phyloP scores from a whole-genome alignment of 1,140 invertebrate species.

The Drosophila equinoxialis region DNA sequence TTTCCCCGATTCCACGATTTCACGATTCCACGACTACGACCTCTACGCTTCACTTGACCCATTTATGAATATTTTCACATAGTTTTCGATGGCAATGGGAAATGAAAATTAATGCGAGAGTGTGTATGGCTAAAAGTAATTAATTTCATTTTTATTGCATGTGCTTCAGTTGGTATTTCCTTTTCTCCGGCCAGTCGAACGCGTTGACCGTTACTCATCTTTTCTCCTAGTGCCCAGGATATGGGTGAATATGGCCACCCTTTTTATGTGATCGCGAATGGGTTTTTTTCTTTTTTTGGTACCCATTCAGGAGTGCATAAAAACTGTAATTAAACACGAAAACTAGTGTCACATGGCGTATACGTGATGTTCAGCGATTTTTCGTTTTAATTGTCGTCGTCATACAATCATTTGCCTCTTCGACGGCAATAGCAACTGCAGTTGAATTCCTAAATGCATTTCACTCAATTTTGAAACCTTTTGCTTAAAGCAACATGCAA shows the following conservation, averaged over 20 bases:
- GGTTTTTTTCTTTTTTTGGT: slow-evolving; percentile 22
- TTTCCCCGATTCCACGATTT: not conserved
- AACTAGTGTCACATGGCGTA: slow-evolving; percentile 76
- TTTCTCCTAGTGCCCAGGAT: slow-evolving; percentile 5
- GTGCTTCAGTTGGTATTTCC: slow-evolving; percentile 34
- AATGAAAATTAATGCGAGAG: not conserved
- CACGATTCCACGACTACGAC: no score
- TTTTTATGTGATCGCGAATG: slow-evolving; percentile 53
- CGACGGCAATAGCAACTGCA: not conserved
- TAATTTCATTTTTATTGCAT: slow-evolving; percentile 77
- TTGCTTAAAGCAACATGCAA: not conserved
- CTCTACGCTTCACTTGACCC: slow-evolving; percentile 8
- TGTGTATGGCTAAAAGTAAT: slow-evolving; percentile 44
- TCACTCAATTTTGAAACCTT: not conserved
- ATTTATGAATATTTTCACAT: slow-evolving; percentile 5
- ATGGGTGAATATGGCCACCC: not conserved
- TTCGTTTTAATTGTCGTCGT: slow-evolving; percentile 53
- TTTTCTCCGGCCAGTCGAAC: slow-evolving; percentile 9
- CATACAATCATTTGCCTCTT: slow-evolving; percentile 54
- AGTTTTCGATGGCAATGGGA: not conserved
- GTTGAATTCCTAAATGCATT: slow-evolving; percentile 2
- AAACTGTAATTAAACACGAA: slow-evolving; percentile 76
- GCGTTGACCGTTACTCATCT: slow-evolving; percentile 53
- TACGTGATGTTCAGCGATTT: slow-evolving; percentile 61
- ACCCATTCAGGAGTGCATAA: slow-evolving; percentile 51